Base-by-base conservation (phyloP, 1,140 invertebrate genomes). In the Chironomus striatipennis region DNA sequence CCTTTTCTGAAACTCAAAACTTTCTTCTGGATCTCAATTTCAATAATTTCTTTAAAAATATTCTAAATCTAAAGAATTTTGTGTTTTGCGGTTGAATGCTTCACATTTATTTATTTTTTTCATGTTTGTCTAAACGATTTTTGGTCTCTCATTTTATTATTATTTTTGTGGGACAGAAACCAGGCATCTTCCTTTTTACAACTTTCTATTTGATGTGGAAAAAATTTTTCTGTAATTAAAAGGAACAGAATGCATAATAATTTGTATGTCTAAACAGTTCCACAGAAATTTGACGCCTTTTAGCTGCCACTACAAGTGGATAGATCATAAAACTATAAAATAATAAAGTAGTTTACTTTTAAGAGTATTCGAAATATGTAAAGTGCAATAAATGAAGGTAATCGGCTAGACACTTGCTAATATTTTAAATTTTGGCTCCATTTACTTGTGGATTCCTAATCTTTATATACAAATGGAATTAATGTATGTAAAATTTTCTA, bases 281-380 rank as follows among this genome's bases (percentile, higher is more conserved):
- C 65, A 70, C 2, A 70, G 65, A 70, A 70, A 18, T 70, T 70
- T 70, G 65, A 70, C 65, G 65, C 65, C 65, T 10, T 70, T 20
- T 20, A 1, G 65, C 10, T 70, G 20, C 65, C 65, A 70, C 65
- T 57, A n/a, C 12, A 5, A 5, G 47, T 57, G n/a, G 24, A n/a
- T 57, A 12, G 12, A 57, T 57, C 10, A 57, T 57, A 57, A 57
- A 57, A 57, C 12, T n/a, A 57, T 57, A 47, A 47, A 47, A 10
- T 15, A 10, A 47, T 10, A 47, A 47, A 47, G 43, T 15, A 47
- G 9, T 47, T 47, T 9, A 10, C 15, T 47, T 47, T 47, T 47
- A 15, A 47, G 15, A 57, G 4, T 7, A 47, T 8, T 10, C 15
- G 15, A 47, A 47, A 47, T 47, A 47, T 47, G 24, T 34, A 34